Evolutionary conservation across 2,888 invertebrate species (phyloP).

Genomic region (Ornithoptera priamus): DNA sequence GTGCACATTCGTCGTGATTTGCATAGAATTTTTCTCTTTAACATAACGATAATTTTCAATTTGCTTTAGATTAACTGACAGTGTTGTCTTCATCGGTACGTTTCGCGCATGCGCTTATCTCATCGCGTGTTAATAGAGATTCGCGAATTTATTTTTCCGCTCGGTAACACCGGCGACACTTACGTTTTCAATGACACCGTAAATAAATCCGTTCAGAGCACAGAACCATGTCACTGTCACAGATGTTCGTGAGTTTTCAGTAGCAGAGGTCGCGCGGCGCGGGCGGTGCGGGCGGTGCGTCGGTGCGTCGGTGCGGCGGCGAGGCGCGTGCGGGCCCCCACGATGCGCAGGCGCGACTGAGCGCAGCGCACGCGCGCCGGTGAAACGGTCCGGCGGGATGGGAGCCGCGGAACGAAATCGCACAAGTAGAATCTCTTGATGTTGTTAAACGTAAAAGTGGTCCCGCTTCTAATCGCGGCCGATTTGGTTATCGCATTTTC

Average conservation of each 20-base stretch:
- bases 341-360: conserved; percentile 58
- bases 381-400: conserved; percentile 47
- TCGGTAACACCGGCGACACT: conserved; percentile 42
- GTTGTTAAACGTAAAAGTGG: conserved; percentile 49
- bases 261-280: conserved; percentile 34
- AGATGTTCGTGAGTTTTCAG: conserved; percentile 46
- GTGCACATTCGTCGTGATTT: conserved; percentile 42
- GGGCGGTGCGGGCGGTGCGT: conserved; percentile 30
- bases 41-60: background rate
- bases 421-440: conserved; percentile 44
- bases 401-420: conserved; percentile 45
- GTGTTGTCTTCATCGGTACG: background rate
- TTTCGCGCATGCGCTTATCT: background rate
- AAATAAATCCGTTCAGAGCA: conserved; percentile 71
- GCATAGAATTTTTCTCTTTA: background rate
- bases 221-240: conserved; percentile 78
- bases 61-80: background rate
- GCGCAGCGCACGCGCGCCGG: conserved; percentile 39
- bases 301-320: conserved; percentile 45
- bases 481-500: conserved; percentile 13
- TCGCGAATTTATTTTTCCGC: background rate
- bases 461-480: conserved; percentile 31
- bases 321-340: conserved; percentile 46
- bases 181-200: conserved; percentile 63
- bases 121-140: conserved; percentile 3